These are phyloP conservation scores for Timema cristinae DNA, from an alignment of 2,888 invertebrate species.

Conservation along the genomic window DNA sequence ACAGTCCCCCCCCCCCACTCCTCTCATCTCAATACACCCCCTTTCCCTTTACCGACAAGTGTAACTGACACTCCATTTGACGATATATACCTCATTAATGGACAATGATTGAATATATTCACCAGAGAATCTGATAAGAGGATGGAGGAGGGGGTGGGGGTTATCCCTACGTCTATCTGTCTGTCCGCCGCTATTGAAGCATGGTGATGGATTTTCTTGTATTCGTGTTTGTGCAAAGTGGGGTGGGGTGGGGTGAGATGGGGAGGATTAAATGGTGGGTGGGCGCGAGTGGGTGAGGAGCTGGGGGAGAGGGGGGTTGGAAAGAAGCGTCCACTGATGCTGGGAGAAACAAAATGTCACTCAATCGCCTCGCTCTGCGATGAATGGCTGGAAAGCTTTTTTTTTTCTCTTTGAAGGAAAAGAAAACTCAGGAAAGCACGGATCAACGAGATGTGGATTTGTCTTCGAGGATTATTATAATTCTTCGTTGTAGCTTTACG, in stretches of 20 bases:
- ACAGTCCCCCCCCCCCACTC: neutral
- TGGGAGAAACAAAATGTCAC: constrained; percentile 9
- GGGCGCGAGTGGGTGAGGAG: constrained; percentile 14
- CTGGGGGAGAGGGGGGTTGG: constrained; percentile 24
- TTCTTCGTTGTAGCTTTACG: too few relatives aligned
- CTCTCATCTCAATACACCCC: neutral
- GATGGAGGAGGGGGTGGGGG: neutral
- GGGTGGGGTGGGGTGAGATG: neutral
- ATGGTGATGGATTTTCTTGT: constrained; percentile 32
- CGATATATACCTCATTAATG: constrained; percentile 32
- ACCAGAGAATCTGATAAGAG: constrained; percentile 30
- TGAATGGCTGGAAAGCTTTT: too few relatives aligned
- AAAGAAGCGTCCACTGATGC: neutral
- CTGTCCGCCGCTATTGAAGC: constrained; percentile 24
- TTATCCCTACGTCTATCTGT: constrained; percentile 16
- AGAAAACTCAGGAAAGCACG: too few relatives aligned
- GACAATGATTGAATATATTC: constrained; percentile 32
- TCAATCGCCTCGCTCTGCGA: neutral
- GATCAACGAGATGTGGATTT: too few relatives aligned
- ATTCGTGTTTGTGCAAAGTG: constrained; percentile 6
- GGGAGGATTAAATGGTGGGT: constrained; percentile 18
- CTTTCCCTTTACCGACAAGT: constrained; percentile 25
- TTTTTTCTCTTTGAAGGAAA: too few relatives aligned
- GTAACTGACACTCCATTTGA: constrained; percentile 33
- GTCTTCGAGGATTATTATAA: too few relatives aligned